These are phyloP conservation scores for Cantharis rustica DNA, from an alignment of 2,888 invertebrate species.

Conservation along the genomic window DNA sequence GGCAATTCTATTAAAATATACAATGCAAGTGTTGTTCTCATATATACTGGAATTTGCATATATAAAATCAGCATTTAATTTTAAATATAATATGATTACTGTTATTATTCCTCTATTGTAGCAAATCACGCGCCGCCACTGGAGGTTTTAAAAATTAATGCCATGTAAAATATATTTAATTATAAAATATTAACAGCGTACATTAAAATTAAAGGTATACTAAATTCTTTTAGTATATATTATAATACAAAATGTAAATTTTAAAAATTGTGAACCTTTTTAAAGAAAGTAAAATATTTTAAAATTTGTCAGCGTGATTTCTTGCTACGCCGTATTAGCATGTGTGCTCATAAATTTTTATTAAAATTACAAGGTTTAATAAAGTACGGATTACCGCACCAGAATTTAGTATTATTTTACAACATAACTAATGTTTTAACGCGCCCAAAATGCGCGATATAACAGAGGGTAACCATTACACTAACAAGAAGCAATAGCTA, in stretches of 20 bases:
- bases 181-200: no score
- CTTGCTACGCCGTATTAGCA: neutral
- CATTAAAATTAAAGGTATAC: no score
- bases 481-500: slow-evolving; percentile 5
- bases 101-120: no score
- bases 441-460: neutral
- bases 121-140: no score
- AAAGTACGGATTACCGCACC: neutral
- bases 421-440: neutral
- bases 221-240: neutral
- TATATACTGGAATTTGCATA: no score
- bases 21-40: no score
- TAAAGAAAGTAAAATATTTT: neutral
- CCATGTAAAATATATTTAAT: no score
- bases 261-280: neutral
- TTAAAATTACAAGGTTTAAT: neutral
- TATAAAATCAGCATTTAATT: no score
- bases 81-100: no score
- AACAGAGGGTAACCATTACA: slow-evolving; percentile 1
- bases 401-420: neutral
- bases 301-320: neutral
- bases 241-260: neutral
- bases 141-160: no score
- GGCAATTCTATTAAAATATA: no score
- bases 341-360: neutral